These are phyloP conservation scores for Arremon aurantiirostris DNA, from an alignment of 2,797 vertebrate genomes.

Conservation along the genomic window DNA sequence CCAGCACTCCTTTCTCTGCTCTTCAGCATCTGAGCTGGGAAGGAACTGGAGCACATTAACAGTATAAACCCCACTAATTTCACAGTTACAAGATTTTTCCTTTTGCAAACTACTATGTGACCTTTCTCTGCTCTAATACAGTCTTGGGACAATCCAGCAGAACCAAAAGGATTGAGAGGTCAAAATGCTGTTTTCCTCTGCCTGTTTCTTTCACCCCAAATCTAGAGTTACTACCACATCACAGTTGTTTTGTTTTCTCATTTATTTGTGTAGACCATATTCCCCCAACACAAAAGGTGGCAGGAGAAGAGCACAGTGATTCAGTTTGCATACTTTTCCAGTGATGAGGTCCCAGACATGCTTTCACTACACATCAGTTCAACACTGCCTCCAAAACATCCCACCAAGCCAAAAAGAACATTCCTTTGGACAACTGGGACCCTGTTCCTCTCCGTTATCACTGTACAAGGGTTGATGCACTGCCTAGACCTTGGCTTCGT, in stretches of 20 bases:
- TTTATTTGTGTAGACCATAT: background rate
- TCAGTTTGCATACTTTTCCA: conserved; percentile 47
- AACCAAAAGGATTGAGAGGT: background rate
- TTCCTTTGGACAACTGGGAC: conserved; percentile 23
- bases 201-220: background rate
- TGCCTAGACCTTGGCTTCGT: background rate
- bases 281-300: conserved; percentile 21
- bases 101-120: background rate
- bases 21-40: background rate
- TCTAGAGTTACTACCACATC: background rate
- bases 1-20: background rate
- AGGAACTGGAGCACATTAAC: background rate
- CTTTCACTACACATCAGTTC: conserved; percentile 17
- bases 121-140: background rate
- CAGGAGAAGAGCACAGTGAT: conserved; percentile 24
- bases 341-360: conserved; percentile 36
- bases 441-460: background rate
- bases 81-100: background rate
- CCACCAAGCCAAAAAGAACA: conserved; percentile 34
- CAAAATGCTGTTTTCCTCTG: background rate
- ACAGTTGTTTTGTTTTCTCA: background rate
- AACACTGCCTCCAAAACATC: conserved; percentile 15
- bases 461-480: background rate
- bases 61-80: background rate
- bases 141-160: background rate